Base-by-base conservation (phyloP, 2,113 vertebrate genomes). In the Stigmatopora nigra region DNA sequence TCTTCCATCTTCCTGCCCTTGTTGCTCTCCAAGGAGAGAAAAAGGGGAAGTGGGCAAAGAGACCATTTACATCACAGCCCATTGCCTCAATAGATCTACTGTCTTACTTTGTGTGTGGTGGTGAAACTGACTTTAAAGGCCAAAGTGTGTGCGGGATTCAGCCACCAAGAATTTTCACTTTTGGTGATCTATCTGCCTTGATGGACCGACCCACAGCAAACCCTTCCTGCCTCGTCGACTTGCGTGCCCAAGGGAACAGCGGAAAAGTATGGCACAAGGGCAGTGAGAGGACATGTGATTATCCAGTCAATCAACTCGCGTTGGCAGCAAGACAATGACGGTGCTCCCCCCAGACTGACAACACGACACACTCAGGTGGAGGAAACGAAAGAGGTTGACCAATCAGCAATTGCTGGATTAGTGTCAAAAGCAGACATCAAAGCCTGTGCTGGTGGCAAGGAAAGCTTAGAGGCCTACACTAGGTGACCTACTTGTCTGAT, bases 171-270 rank as follows among this genome's bases (percentile, higher is more conserved):
- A 68, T 63, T 71, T 48, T 69, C 60, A 19, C 63, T 77, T 78
- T 78, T 62, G 22, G 69, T 64, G 81, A 80, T 84, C 80, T 79
- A 78, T 82, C 65, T 80, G 71, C 70, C 48, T 74, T 72, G 82
- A 84, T 83, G 81, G 82, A 84, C 84, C 83, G 82, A 84, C 84
- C 83, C 71, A 46, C 72, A 77, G 76, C 70, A 64, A 80, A 72
- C 76, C 65, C 66, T 74, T 45, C 51, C n/a, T 68, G 80, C 75
- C 68, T 84, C 72, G 67, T 60, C 82, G 78, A 70, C 75, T 74
- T 65, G 52, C 52, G 46, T 51, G 71, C 80, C 77, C 66, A 72
- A 46, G 68, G 76, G 81, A 80, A 55, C 51, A 68, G 53, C 41
- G 68, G 71, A 76, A 67, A 62, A 61, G 53, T 65, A 65, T 70